A percentile compares a stretch with the other conserved stretches of the same genome.
Evolutionary conservation across 2,888 invertebrate genomes (phyloP).

Genomic region (Tetranychus piercei): DNA sequence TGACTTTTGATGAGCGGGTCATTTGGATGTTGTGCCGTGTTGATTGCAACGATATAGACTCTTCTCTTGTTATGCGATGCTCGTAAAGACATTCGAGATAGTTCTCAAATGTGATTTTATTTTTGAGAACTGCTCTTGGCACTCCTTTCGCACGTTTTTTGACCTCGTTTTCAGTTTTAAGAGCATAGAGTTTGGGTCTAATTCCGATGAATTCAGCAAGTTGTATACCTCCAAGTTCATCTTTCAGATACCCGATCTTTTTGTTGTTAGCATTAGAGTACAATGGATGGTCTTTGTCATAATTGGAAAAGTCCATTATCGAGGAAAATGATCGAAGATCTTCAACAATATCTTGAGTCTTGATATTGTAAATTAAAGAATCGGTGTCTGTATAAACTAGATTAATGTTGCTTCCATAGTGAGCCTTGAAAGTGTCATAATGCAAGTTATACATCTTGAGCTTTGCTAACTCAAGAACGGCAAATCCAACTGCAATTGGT

Average conservation of each 20-base stretch:
- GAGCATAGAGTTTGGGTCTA: slow-evolving; percentile 19
- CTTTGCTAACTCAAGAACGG: slow-evolving; percentile 29
- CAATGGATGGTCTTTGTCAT: background rate
- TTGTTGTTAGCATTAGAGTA: slow-evolving; percentile 26
- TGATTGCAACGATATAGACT: no score
- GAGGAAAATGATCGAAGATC: background rate
- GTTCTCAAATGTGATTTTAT: no score
- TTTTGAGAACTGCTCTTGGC: background rate
- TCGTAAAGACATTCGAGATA: no score
- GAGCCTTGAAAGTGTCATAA: background rate
- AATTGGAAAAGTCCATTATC: background rate
- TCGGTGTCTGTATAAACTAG: background rate
- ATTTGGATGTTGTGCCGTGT: no score
- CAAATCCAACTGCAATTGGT: slow-evolving; percentile 28
- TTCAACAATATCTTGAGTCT: background rate
- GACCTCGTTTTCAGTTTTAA: background rate
- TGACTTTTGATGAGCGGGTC: background rate
- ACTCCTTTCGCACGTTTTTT: background rate
- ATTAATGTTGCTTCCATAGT: background rate
- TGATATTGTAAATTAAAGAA: background rate
- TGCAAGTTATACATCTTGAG: background rate
- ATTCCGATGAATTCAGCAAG: slow-evolving; percentile 29
- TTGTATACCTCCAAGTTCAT: slow-evolving; percentile 28
- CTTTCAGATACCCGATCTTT: slow-evolving; percentile 30
- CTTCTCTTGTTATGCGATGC: no score